Base-by-base conservation (phyloP, 1,140 invertebrate genomes). In the Aphelinus certus region DNA sequence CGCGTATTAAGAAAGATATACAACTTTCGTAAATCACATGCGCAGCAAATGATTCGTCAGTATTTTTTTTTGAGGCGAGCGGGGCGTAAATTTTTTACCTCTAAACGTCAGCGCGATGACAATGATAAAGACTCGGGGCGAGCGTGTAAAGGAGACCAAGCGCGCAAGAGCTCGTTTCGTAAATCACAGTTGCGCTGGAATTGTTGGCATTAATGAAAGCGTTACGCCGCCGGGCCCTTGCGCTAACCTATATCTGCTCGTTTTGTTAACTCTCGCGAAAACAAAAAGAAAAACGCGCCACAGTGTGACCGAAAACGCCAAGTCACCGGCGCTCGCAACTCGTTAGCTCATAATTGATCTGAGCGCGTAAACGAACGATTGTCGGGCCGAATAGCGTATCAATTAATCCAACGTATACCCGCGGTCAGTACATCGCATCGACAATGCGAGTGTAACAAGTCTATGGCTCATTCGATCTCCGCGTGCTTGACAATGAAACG, bases 191-290 rank as follows among this genome's bases (percentile, higher is more conserved):
- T 78, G 79, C 80, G 74, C 73, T 76, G 80, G 80, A 82, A 83
- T 83, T 81, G 82, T 83, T 80, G 80, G 81, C 77, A 79, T 83
- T 82, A 83, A 83, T 82, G 82, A 82, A 80, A 79, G 68, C 78
- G 75, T 79, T 79, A 81, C 79, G 78, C 79, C 79, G 81, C 77
- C 79, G 70, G 76, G 69, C 71, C 67, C 78, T 71, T 71, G 49
- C 53, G 43, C 60, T 48, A 55, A 63, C 51, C n/a, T 57, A 63
- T n/a, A 26, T 26, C 53, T 60, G 60, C 64, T 73, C 51, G 53
- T 68, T 68, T 74, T 63, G 57, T 26, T 9, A 67, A 67, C n/a
- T 48, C 6, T 58, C 43, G 26, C 26, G 26, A 63, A 26, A 26
- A 26, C 26, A 26, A 56, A 64, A 75, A 70, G 60, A 63, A 68